Conservation (phyloP, 2,113 vertebrate species). For the Antidorcas marsupialis region DNA sequence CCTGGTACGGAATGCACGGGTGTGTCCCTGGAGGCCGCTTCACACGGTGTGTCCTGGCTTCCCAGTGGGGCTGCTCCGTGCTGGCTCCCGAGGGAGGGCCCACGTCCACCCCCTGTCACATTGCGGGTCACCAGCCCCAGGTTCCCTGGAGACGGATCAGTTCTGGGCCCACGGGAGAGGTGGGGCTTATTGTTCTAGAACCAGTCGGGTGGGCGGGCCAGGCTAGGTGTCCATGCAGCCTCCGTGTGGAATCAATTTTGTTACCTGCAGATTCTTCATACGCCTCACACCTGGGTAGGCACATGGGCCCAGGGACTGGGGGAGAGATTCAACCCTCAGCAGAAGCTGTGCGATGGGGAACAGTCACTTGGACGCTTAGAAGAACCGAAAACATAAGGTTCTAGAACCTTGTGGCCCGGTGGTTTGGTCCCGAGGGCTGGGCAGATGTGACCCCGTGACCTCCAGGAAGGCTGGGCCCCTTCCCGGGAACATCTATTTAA, state of each 20-base stretch:
- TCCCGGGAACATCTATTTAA: not conserved
- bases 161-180: not conserved
- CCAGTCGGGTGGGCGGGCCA: rapidly evolving
- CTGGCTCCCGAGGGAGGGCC: too few species aligned
- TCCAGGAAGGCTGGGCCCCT: not conserved
- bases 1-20: not conserved
- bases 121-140: rapidly evolving
- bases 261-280: not conserved
- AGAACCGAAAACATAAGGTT: rapidly evolving
- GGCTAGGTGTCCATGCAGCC: not conserved
- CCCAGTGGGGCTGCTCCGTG: rapidly evolving
- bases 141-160: not conserved
- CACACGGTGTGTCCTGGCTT: rapidly evolving
- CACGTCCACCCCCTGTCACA: not conserved
- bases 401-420: not conserved
- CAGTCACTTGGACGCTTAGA: rapidly evolving
- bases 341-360: rapidly evolving
- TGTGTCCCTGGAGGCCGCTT: rapidly evolving
- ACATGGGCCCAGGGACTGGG: rapidly evolving
- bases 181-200: rapidly evolving
- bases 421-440: not conserved
- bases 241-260: not conserved
- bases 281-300: not conserved
- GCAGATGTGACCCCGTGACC: not conserved
- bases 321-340: not conserved